A percentile compares a stretch with the other conserved stretches of the same genome.
Evolutionary conservation across 2,113 vertebrate species (phyloP).

Genomic region (Acanthochromis polyacanthus): DNA sequence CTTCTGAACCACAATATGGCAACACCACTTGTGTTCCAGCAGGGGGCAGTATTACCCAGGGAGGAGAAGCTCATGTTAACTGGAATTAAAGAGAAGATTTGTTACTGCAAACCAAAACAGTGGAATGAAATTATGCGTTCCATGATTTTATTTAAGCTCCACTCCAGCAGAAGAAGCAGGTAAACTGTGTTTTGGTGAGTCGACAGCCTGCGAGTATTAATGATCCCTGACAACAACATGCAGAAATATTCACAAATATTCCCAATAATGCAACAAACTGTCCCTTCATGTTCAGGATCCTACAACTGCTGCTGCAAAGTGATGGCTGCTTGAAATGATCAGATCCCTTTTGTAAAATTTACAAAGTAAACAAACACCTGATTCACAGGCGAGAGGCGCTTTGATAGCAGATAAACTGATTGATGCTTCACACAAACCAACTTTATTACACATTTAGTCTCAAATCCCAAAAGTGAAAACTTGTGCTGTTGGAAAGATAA

Average conservation of each 20-base stretch:
- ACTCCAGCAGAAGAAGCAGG: not conserved
- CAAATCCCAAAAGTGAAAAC: slow-evolving; percentile 27
- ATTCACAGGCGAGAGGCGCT: slow-evolving; percentile 30
- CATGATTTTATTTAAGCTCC: slow-evolving; percentile 15
- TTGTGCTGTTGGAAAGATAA: slow-evolving; percentile 8
- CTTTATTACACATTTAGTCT: slow-evolving; percentile 48
- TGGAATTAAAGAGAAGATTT: slow-evolving; percentile 20
- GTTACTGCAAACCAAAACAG: slow-evolving; percentile 21
- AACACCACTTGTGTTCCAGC: slow-evolving; percentile 34
- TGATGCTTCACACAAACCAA: slow-evolving; percentile 27
- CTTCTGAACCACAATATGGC: not conserved
- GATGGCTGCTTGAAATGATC: slow-evolving; percentile 8
- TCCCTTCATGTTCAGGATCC: slow-evolving; percentile 13
- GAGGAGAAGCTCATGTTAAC: not conserved
- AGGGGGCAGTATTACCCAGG: slow-evolving; percentile 76
- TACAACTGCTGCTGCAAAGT: not conserved
- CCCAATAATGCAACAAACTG: not conserved
- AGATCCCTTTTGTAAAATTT: not conserved
- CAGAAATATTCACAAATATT: not conserved
- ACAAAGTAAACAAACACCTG: slow-evolving; percentile 38
- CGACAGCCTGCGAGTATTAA: not conserved
- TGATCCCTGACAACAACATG: not conserved
- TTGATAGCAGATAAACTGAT: slow-evolving; percentile 31
- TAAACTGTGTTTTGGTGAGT: not conserved
- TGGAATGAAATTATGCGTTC: slow-evolving; percentile 12